Conservation (phyloP, 2,888 invertebrate species). For the Globia sparganii region DNA sequence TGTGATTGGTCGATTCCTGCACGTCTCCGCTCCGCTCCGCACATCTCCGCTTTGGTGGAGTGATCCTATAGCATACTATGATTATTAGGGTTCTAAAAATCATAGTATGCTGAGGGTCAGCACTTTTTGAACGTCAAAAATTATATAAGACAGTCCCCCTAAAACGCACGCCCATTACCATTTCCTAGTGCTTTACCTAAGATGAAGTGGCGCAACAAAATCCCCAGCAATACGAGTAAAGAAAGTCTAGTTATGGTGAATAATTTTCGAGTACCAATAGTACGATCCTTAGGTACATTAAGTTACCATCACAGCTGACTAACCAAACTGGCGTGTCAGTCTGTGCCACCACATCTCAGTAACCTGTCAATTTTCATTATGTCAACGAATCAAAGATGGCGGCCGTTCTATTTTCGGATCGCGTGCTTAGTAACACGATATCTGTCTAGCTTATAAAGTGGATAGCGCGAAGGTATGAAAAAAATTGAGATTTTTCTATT, state of each 20-base stretch:
- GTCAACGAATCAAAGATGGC: constrained; percentile 56
- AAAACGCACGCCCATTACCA: too few relatives aligned
- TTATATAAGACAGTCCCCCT: too few relatives aligned
- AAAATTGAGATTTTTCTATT: background rate
- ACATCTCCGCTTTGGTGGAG: too few relatives aligned
- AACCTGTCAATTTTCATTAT: constrained; percentile 59
- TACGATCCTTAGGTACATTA: constrained; percentile 8
- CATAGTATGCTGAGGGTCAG: too few relatives aligned
- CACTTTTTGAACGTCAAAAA: too few relatives aligned
- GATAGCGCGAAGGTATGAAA: constrained; percentile 28
- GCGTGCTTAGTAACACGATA: constrained; percentile 53
- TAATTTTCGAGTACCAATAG: constrained; percentile 1
- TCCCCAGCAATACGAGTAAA: too few relatives aligned
- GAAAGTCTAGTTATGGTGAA: background rate
- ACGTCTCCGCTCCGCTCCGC: too few relatives aligned
- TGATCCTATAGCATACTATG: too few relatives aligned
- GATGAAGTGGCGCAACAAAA: too few relatives aligned
- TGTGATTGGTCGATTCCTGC: too few relatives aligned
- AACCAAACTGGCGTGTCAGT: constrained; percentile 57
- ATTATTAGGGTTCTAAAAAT: too few relatives aligned
- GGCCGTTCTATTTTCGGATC: constrained; percentile 31
- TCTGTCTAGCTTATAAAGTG: constrained; percentile 26
- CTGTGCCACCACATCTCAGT: constrained; percentile 43
- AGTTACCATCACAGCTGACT: constrained; percentile 41
- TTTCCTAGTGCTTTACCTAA: too few relatives aligned